Base-by-base conservation (phyloP, 92 coral and sea anemone species). In the Porites divaricata region DNA sequence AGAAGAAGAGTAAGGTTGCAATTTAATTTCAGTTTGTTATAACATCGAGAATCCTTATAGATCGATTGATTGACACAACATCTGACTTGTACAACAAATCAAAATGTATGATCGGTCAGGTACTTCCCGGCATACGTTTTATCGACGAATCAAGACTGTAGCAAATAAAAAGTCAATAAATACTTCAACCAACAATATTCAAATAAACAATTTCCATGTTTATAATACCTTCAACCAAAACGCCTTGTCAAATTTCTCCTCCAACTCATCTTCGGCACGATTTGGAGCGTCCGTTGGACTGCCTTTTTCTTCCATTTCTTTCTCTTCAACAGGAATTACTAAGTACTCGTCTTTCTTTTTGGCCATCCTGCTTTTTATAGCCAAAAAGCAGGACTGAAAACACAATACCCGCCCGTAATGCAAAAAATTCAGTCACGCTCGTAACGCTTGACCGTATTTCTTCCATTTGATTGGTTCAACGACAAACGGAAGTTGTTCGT, bases 181-280 rank as follows among this genome's bases (percentile, higher is more conserved):
- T 28, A 28, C 5, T 28, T 28, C 41, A 28, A 28, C 41, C 41
- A 28, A 28, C 4, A 4, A 35, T 35, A 35, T 35, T 35, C 45
- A 35, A 35, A 35, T 35, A 35, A 35, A 35, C 45, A 35, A 35
- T 35, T 35, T 0, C 45, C 0, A 35, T 35, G 45, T 35, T 35
- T 35, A 35, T 53, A 54, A 54, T 67, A 94, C 98, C 96, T 92
- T 88, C 56, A 69, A 69, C 98, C 98, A 96, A 74, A 96, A 96
- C 21, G 86, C 89, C 51, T 91, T 94, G 76, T 96, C 93, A 72
- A 94, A 92, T 20, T 91, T 95, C 63, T 87, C 88, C 62, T 96
- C 98, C 19, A 94, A 49, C 88, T 86, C 78, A 41, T 72, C 86
- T n/a, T 48, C 64, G 26, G 69, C 77, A 26, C 88, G 87, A 51